Evolutionary conservation across 1,140 invertebrate genomes (phyloP), one percentile per base, ranked within the genome.

Genomic region (Pogonus chalceus): DNA sequence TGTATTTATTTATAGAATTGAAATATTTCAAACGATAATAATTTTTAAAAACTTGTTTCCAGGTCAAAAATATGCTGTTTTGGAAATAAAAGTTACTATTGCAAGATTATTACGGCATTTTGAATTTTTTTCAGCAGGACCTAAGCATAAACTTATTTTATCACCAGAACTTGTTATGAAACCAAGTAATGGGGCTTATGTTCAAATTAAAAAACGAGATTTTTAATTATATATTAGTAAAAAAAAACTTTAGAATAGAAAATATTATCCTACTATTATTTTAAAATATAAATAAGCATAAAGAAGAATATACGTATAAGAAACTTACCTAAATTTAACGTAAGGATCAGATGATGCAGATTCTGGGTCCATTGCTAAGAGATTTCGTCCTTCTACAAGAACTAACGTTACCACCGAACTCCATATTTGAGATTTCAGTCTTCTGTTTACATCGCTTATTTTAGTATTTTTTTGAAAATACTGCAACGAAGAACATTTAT

Each of bases 331-430:
- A 76, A 99, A 98, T 73, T 96, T 98, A 63, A 95, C 92, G 68
- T 96, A 98, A 47, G 92, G 92, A 72, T 98, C 94, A 58, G 87
- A 91, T 26, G 87, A 78, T 49, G 90, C 87, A 1, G 74, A 81
- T 66, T 96, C 94, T 58, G 92, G 81, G 68, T 95, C 89, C 80
- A 92, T 91, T 4, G 88, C 81, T 12, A 87, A 76, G 7, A 98
- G 78, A 68, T 94, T 89, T 72, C 87, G 92, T 2, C 91, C 95
- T 72, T 98, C 94, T 3, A 98, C 87, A 54, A 99, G 75, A 1
- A 97, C 86, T 58, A 99, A 92, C 18, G 92, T 98, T 2, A 98
- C 91, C 43, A 96, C 90, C 1, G 89, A 92, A 68, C 88, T 91
- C 92, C 92, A 96, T 70, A 93, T 91, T 72, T 95, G 91, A 20